Base-by-base conservation (phyloP, 2,113 vertebrate species). In the Tyto alba region DNA sequence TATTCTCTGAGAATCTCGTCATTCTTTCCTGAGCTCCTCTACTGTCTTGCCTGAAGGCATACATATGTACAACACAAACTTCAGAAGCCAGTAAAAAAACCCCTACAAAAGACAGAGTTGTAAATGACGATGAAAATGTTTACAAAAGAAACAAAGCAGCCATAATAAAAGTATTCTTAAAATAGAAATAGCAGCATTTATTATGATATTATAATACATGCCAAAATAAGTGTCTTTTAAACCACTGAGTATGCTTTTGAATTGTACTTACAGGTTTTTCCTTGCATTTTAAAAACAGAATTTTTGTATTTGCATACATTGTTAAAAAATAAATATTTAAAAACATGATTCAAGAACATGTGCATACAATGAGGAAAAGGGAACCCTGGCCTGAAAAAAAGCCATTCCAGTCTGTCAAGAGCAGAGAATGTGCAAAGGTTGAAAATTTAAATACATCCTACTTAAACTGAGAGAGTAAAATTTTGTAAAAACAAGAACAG, bases 151-250 rank as follows among this genome's bases (percentile, higher is more conserved):
- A 82, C 62, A 81, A 75, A 27, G 36, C 41, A 86, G 27, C 8
- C n/a, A 77, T 29, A 86, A 55, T 27, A 88, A 23, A 79, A 77
- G 11, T 53, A n/a, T 53, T 68, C 59, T 90, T 64, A 59, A 77
- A 89, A 87, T 77, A 40, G 41, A 86, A 82, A 72, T 21, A 81
- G 2, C 19, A 91, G 10, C n/a, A 69, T 96, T 97, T 96, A 96
- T 96, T 96, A 81, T 0, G 4, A 86, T 36, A 63, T 75, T 72
- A 89, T n/a, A 92, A 53, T 15, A 85, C 41, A 53, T 30, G 41
- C 40, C 50, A 95, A 91, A 94, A 82, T 64, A 93, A 84, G 9
- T 1, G 2, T 9, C 19, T 71, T 63, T 71, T 25, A 77, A 84
- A 64, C 15, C 22, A 78, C 10, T 2, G 0, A 41, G 2, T 69